Base-by-base conservation (phyloP, 2,888 invertebrate genomes). In the Cataglyphis livida region DNA sequence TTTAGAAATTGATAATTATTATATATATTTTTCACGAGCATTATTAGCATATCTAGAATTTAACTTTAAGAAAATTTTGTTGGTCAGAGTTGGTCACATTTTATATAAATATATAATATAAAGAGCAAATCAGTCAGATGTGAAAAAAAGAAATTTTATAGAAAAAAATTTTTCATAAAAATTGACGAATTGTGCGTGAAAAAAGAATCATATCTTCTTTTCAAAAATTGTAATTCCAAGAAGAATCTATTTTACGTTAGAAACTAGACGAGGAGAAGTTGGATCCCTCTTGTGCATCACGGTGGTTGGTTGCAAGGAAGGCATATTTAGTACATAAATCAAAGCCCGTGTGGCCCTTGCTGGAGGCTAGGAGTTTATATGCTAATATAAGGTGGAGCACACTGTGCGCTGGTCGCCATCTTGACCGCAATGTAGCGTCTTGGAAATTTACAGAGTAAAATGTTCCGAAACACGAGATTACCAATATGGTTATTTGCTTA, bases 291-390 rank as follows among this genome's bases (percentile, higher is more conserved):
- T 68, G 38, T 81, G 79, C 35, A 87, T 35, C 71, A 84, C 81
- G 84, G 81, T 83, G 85, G 82, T 85, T 88, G 89, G 89, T 82
- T 83, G 88, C 90, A 79, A 83, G 91, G 90, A 91, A 92, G 94
- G 93, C 94, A 94, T 94, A 94, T 94, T 94, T 93, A 92, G 93
- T 93, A 92, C 92, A 94, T 94, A 94, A 94, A 94, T 94, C 94
- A 94, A 92, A 93, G 88, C 90, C 84, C 91, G 88, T 91, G 91
- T 92, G 91, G 90, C 87, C 90, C 88, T 90, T 70, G 92, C 93
- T 92, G 87, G 91, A 87, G 92, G 94, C 93, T 90, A 92, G 90
- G 92, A 92, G 92, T 93, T 93, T 93, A 92, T 93, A 93, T 93
- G 94, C 93, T 93, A 94, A 93, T 93, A 92, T 90, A 93, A 92